Evolutionary conservation across 2,113 vertebrate genomes (phyloP), one percentile per base, ranked within the genome.

Genomic region (Zosterops pallidus): DNA sequence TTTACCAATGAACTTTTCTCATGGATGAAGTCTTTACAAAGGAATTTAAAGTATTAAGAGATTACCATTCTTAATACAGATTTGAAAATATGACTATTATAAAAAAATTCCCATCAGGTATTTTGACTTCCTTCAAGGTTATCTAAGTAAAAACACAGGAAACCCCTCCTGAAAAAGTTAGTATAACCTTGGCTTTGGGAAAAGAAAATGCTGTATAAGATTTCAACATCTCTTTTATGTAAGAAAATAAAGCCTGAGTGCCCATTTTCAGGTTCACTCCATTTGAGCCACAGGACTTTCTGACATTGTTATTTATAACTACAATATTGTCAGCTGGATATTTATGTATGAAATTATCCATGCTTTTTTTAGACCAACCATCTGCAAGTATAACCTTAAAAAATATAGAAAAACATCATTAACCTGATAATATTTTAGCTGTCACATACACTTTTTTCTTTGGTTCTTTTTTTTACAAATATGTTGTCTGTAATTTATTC

Each of bases 251-350:
- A 95, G 77, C 13, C 57, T 83, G 26, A 75, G 46, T 37, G 21
- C 56, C 90, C 26, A 62, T 93, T 95, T 95, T 97, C 92, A 96
- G 81, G 86, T 71, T 94, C 93, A 85, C 62, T 80, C 84, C 31
- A 79, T 91, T 83, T 90, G 77, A 97, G 71, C 50, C 77, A 77
- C 57, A 89, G 24, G 33, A 22, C 86, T 94, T 96, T 95, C 37
- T 68, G 63, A 70, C 63, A 25, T 57, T 71, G 19, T 67, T 72
- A 35, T 89, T 97, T 95, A 64, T 80, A 93, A 57, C 23, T 64
- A 65, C 56, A 74, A n/a, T 42, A 41, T 59, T 96, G 25, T 84
- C 52, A 88, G 53, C 76, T 88, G 92, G 26, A 49, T 84, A 63
- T 79, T 25, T 63, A 35, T 8, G 9, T 57, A n/a, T 91, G n/a